Evolutionary conservation across 2,888 invertebrate species (phyloP).

Genomic region (Drosophila nigricruria): DNA sequence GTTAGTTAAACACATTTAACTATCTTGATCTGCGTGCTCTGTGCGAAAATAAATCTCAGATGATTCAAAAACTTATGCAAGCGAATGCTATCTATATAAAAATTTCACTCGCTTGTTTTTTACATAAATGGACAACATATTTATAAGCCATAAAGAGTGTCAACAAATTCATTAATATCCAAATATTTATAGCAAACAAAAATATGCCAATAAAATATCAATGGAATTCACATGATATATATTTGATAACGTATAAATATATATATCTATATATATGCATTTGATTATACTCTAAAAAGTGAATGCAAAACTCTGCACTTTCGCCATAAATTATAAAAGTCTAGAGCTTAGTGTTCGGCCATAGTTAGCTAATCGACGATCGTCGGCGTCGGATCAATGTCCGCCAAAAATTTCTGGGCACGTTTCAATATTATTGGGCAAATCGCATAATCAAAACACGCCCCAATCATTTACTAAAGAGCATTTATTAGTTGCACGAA

Average conservation of each 20-base stretch:
- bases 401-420: slow-evolving; percentile 34
- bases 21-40: background rate
- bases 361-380: slow-evolving; percentile 45
- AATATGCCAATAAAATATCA: slow-evolving; percentile 14
- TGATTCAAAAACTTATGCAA: slow-evolving; percentile 37
- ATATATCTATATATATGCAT: background rate
- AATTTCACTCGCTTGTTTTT: slow-evolving; percentile 59
- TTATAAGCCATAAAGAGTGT: slow-evolving; percentile 34
- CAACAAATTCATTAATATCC: slow-evolving; percentile 48
- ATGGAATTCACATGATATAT: slow-evolving; percentile 11
- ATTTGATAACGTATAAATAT: background rate
- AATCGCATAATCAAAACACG: slow-evolving; percentile 52
- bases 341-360: slow-evolving; percentile 15
- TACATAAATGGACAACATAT: slow-evolving; percentile 32
- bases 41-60: background rate
- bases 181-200: slow-evolving; percentile 38
- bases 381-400: slow-evolving; percentile 47
- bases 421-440: slow-evolving; percentile 40
- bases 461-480: slow-evolving; percentile 50
- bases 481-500: slow-evolving; percentile 55
- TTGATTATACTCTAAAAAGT: slow-evolving; percentile 33
- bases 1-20: background rate
- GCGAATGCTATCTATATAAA: slow-evolving; percentile 15
- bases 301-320: slow-evolving; percentile 54
- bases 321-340: slow-evolving; percentile 43